phyloP scores from a whole-genome alignment of 2,797 vertebrate genomes.

The Tokudaia tokunoshimensis region DNA sequence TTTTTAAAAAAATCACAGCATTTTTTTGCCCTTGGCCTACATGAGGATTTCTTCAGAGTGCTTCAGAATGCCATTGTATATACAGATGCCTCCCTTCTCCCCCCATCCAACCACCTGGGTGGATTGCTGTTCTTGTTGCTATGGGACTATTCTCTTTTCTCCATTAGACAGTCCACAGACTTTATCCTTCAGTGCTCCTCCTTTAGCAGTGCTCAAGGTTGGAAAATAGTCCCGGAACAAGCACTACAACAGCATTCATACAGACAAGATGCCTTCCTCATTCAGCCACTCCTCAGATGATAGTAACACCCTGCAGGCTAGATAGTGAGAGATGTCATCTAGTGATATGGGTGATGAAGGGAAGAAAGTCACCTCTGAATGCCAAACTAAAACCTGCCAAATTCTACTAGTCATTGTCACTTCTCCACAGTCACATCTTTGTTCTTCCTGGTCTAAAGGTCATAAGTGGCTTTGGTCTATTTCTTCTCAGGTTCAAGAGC shows the following conservation, averaged over 20 bases:
- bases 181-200: constrained; percentile 3
- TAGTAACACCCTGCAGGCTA: constrained; percentile 52
- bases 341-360: constrained; percentile 12
- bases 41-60: constrained; percentile 25
- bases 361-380: constrained; percentile 25
- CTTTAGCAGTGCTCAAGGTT: not conserved
- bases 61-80: not conserved
- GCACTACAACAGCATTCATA: not conserved
- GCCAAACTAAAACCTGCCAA: constrained; percentile 46
- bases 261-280: not conserved
- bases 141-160: not conserved
- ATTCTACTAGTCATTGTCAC: constrained; percentile 23
- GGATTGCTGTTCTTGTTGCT: not conserved
- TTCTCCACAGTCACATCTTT: constrained; percentile 49
- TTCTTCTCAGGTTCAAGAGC: not conserved
- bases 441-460: constrained; percentile 5
- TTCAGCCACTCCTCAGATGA: constrained; percentile 49
- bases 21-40: not conserved
- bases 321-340: constrained; percentile 13
- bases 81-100: not conserved
- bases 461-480: constrained; percentile 22
- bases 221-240: not conserved
- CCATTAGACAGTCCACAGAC: not conserved
- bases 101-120: not conserved
- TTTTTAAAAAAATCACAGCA: constrained; percentile 24